Conservation (phyloP, 2,797 vertebrate genomes). For the Semaprochilodus insignis region DNA sequence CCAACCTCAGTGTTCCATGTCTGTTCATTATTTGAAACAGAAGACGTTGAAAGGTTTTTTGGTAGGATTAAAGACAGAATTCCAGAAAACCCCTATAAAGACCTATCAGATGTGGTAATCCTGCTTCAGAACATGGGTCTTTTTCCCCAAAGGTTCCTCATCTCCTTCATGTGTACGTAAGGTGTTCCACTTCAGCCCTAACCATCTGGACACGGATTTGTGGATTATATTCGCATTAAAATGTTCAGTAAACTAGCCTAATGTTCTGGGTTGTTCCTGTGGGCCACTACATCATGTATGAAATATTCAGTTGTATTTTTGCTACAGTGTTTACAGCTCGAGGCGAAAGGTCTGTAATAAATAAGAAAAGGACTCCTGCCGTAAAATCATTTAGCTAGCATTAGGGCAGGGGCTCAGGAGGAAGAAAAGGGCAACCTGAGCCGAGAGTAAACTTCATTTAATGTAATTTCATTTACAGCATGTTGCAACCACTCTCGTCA, state of each 20-base stretch:
- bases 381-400: too few relatives aligned
- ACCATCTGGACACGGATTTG: conserved; percentile 4
- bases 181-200: background rate
- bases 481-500: too few relatives aligned
- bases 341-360: too few relatives aligned
- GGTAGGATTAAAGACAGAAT: background rate
- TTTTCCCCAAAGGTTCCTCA: background rate
- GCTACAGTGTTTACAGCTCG: too few relatives aligned
- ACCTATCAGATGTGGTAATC: conserved; percentile 7
- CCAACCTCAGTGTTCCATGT: background rate
- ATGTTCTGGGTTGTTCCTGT: background rate
- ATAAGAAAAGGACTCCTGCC: too few relatives aligned
- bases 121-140: background rate
- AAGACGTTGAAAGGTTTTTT: background rate
- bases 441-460: too few relatives aligned
- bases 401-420: too few relatives aligned
- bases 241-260: background rate
- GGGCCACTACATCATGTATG: background rate
- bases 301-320: background rate
- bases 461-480: too few relatives aligned
- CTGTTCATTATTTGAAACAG: background rate
- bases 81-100: background rate
- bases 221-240: conserved; percentile 20
- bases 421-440: too few relatives aligned
- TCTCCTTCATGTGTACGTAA: background rate